Evolutionary conservation across 2,797 vertebrate species (phyloP).

Genomic region (Botia kubotai): DNA sequence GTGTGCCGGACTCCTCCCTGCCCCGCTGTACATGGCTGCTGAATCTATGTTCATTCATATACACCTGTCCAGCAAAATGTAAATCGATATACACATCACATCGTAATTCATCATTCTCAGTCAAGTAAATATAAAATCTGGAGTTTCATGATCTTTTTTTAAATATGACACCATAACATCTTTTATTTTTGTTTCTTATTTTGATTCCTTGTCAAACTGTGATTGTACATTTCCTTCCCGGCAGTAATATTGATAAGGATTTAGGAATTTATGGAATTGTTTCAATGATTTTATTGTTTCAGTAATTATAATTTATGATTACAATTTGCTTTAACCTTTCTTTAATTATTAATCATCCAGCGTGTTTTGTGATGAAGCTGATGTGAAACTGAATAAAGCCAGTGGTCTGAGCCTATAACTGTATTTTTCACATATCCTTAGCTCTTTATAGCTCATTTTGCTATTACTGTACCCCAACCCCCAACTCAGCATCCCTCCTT

Average conservation of each 20-base stretch:
- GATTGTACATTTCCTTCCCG: neutral
- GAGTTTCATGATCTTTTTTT: no score
- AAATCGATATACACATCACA: neutral
- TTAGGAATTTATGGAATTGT: neutral
- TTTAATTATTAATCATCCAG: neutral
- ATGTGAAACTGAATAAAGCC: slow-evolving; percentile 13
- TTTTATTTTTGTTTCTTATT: no score
- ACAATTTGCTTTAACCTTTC: no score
- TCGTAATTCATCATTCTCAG: neutral
- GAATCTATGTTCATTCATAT: slow-evolving; percentile 3
- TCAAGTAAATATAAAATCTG: neutral
- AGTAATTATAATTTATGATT: no score
- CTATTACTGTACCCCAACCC: slow-evolving; percentile 38
- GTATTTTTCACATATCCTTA: neutral
- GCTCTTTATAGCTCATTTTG: slow-evolving; percentile 3
- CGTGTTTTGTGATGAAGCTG: neutral
- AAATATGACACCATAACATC: no score
- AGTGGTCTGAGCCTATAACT: neutral
- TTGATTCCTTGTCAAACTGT: no score
- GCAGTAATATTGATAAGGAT: neutral
- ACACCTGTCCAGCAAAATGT: slow-evolving; percentile 15
- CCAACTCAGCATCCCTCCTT: slow-evolving; percentile 48
- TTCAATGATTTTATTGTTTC: no score
- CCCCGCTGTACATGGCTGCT: neutral
- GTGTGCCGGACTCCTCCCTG: slow-evolving; percentile 11